Evolutionary conservation across 1,140 invertebrate genomes (phyloP).

Genomic region (Euglossa dilemma): DNA sequence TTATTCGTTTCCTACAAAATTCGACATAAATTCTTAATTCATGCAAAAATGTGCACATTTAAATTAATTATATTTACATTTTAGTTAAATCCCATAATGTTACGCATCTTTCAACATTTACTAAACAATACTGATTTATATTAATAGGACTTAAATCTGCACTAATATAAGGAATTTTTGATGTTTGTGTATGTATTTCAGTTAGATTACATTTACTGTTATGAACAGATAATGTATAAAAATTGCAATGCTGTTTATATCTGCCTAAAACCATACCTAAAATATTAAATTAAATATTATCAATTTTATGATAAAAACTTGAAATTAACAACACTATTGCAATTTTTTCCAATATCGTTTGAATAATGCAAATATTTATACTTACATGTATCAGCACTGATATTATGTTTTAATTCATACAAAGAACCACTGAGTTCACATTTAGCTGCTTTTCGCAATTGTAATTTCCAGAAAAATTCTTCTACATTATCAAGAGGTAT

Average conservation of each 20-base stretch:
- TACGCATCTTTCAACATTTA: constrained; percentile 67
- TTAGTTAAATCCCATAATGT: constrained; percentile 73
- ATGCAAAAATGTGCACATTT: neutral
- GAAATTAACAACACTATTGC: neutral
- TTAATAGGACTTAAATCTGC: constrained; percentile 68
- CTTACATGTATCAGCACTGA: constrained; percentile 64
- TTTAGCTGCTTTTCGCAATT: constrained; percentile 71
- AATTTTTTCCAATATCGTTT: neutral
- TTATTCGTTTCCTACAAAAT: constrained; percentile 62
- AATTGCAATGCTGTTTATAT: constrained; percentile 66
- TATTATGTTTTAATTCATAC: constrained; percentile 70
- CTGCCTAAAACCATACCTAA: constrained; percentile 71
- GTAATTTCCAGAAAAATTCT: constrained; percentile 71
- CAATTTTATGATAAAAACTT: constrained; percentile 4
- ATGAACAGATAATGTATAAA: constrained; percentile 65
- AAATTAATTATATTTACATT: constrained; percentile 61
- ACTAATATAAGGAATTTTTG: constrained; percentile 64
- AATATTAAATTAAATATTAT: constrained; percentile 36
- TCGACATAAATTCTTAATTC: constrained; percentile 31
- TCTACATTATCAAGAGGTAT: constrained; percentile 56
- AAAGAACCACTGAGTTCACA: constrained; percentile 64
- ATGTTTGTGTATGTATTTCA: constrained; percentile 61
- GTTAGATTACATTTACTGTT: constrained; percentile 59
- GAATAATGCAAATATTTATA: constrained; percentile 18
- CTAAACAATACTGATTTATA: constrained; percentile 70